phyloP scores from a whole-genome alignment of 2,888 invertebrate genomes.

The Hyles lineata region DNA sequence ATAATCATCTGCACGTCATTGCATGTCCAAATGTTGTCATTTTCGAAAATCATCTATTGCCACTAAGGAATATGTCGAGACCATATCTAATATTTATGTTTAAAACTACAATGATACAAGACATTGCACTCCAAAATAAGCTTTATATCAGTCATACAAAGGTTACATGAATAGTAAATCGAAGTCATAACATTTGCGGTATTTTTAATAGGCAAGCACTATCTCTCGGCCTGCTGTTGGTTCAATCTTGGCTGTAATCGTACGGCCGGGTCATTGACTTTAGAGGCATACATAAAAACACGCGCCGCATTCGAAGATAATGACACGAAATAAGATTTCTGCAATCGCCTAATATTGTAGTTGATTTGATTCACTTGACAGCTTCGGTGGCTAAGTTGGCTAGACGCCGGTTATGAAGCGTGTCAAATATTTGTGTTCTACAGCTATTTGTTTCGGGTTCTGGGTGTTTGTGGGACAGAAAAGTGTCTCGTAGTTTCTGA shows the following conservation, averaged over 20 bases:
- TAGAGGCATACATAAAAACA: background rate
- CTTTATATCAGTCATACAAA: background rate
- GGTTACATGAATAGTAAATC: background rate
- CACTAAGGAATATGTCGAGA: background rate
- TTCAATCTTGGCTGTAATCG: constrained; percentile 14
- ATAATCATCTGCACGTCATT: too few relatives aligned
- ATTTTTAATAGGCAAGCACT: constrained; percentile 5
- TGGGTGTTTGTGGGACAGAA: too few relatives aligned
- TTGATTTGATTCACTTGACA: too few relatives aligned
- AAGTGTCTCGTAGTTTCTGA: too few relatives aligned
- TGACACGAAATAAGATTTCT: too few relatives aligned
- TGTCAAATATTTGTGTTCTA: too few relatives aligned
- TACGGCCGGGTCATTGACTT: constrained; percentile 7
- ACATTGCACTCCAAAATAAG: background rate
- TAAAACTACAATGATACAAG: background rate
- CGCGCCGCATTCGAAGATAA: background rate
- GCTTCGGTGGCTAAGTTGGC: too few relatives aligned
- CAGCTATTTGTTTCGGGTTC: too few relatives aligned
- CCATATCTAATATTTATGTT: background rate
- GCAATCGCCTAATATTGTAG: background rate
- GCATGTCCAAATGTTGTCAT: too few relatives aligned
- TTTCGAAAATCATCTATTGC: too few relatives aligned
- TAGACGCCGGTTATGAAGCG: too few relatives aligned
- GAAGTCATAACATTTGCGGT: constrained; percentile 4
- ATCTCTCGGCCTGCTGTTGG: constrained; percentile 18